phyloP scores from a whole-genome alignment of 2,888 invertebrate genomes.

The Microplitis deprimator region DNA sequence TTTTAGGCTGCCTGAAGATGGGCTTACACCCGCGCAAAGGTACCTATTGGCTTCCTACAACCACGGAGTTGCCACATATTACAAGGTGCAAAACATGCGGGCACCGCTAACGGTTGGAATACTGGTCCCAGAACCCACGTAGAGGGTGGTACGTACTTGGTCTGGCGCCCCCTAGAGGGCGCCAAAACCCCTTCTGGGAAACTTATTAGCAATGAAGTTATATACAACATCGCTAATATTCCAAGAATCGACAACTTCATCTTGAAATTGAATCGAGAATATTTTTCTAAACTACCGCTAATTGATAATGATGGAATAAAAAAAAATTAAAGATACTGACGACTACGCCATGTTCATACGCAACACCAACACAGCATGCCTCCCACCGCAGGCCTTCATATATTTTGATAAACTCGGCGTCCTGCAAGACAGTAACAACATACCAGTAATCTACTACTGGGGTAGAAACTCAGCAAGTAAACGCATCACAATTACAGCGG shows the following conservation, averaged over 20 bases:
- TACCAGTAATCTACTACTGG: not conserved
- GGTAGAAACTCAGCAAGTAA: not conserved
- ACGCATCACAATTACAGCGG: not conserved
- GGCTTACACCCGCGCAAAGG: too few species aligned
- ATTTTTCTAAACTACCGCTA: not conserved
- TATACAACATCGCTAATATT: not conserved
- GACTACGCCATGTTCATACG: not conserved
- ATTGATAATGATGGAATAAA: not conserved
- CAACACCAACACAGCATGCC: not conserved
- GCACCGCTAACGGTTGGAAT: too few species aligned
- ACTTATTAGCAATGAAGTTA: not conserved
- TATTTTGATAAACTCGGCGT: not conserved
- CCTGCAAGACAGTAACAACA: not conserved
- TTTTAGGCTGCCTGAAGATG: too few species aligned
- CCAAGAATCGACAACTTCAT: not conserved
- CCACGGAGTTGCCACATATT: too few species aligned
- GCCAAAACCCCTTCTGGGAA: too few species aligned
- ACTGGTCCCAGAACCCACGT: too few species aligned
- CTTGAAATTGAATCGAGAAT: not conserved
- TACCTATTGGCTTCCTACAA: too few species aligned
- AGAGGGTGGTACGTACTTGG: too few species aligned
- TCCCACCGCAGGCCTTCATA: not conserved
- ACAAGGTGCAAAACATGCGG: too few species aligned
- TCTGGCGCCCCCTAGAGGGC: too few species aligned
- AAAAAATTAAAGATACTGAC: not conserved